These are phyloP conservation scores for Syritta pipiens DNA, from an alignment of 2,888 invertebrate species.

Conservation along the genomic window DNA sequence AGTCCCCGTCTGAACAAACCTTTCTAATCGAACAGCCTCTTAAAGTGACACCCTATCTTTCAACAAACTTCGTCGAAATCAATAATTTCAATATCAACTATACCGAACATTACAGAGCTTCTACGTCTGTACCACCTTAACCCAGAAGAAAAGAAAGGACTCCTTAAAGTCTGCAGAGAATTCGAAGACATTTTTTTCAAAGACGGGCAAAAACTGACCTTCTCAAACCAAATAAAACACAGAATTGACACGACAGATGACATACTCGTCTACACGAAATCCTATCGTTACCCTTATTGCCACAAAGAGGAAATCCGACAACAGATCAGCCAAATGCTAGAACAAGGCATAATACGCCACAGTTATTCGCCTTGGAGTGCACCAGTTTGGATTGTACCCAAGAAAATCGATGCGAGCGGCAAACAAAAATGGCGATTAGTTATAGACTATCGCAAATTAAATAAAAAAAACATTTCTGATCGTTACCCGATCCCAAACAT, in stretches of 20 bases:
- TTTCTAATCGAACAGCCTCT: constrained; percentile 7
- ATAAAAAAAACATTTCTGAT: neutral
- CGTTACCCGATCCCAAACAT: constrained; percentile 5
- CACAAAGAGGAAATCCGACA: constrained; percentile 42
- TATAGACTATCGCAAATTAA: neutral
- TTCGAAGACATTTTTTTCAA: constrained; percentile 32
- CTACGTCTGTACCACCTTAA: neutral
- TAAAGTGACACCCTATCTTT: neutral
- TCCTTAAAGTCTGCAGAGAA: constrained; percentile 25
- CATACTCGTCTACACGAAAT: neutral
- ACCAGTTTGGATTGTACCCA: constrained; percentile 8
- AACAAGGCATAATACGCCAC: constrained; percentile 10
- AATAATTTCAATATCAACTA: constrained; percentile 3
- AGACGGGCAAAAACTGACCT: constrained; percentile 11
- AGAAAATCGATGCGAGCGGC: neutral
- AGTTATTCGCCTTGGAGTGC: constrained; percentile 11
- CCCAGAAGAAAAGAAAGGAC: neutral
- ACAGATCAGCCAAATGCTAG: constrained; percentile 3
- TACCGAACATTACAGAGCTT: neutral
- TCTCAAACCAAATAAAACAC: constrained; percentile 29
- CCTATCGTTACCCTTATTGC: constrained; percentile 13
- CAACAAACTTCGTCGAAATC: neutral
- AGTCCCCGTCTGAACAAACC: neutral
- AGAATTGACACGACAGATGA: constrained; percentile 4
- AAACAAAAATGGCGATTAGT: neutral